Evolutionary conservation across 2,797 vertebrate species (phyloP).

Genomic region (Kryptopterus vitreolus): DNA sequence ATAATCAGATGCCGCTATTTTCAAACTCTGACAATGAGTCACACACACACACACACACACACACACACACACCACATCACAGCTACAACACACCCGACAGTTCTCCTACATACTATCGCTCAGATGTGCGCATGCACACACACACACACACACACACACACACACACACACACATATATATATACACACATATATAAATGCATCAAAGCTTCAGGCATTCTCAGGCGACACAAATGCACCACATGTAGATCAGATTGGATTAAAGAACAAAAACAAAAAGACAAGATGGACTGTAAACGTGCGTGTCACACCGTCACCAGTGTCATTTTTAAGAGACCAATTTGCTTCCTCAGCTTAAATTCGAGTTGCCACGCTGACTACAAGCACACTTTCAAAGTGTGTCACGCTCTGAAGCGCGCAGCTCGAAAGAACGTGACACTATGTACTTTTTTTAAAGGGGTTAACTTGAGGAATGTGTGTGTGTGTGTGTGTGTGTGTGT

Average conservation of each 20-base stretch:
- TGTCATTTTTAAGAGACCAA: slow-evolving; percentile 11
- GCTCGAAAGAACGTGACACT: neutral
- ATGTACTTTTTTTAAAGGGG: neutral
- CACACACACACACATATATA: slow-evolving; percentile 25
- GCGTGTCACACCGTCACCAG: neutral
- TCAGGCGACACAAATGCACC: neutral
- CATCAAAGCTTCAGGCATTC: neutral
- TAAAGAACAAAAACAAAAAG: neutral
- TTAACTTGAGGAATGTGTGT: slow-evolving; percentile 19
- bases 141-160: slow-evolving; percentile 27
- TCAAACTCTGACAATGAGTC: slow-evolving; percentile 74
- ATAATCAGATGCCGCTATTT: slow-evolving; percentile 59
- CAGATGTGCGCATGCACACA: slow-evolving; percentile 30
- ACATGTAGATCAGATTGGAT: slow-evolving; percentile 9
- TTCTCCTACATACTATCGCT: slow-evolving; percentile 41
- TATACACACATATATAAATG: neutral
- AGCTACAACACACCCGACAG: slow-evolving; percentile 74
- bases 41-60: too few species aligned
- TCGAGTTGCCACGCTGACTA: slow-evolving; percentile 34
- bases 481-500: neutral
- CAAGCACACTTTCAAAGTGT: slow-evolving; percentile 42
- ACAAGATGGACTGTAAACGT: slow-evolving; percentile 2
- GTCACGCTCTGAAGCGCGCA: slow-evolving; percentile 29
- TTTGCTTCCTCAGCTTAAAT: slow-evolving; percentile 34
- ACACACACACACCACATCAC: slow-evolving; percentile 70